Conservation (phyloP, 2,113 vertebrate species). For the Leucopsar rothschildi region DNA sequence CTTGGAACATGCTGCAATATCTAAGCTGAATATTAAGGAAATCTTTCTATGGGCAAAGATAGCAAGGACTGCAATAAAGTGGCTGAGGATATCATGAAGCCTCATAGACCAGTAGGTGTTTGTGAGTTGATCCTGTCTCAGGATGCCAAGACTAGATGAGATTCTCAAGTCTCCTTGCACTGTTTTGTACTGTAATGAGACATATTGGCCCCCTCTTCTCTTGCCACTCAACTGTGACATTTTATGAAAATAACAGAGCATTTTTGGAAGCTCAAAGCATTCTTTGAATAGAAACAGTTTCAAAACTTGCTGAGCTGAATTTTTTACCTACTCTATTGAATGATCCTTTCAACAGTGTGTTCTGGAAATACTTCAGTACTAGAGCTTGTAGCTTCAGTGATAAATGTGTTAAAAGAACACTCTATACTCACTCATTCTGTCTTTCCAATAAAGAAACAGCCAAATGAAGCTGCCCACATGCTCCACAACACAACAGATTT, state of each 20-base stretch:
- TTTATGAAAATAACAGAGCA: background rate
- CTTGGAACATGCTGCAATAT: background rate
- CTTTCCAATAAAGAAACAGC: background rate
- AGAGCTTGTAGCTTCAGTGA: background rate
- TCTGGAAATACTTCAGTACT: background rate
- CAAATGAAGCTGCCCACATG: background rate
- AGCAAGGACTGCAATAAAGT: background rate
- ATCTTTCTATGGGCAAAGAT: background rate
- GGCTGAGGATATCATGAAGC: background rate
- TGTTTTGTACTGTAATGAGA: background rate
- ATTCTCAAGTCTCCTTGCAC: background rate
- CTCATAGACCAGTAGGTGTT: background rate
- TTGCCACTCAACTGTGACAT: background rate
- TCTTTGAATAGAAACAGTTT: constrained; percentile 22
- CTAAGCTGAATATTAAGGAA: background rate
- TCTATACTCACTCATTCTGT: background rate
- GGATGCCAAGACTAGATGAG: background rate
- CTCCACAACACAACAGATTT: background rate
- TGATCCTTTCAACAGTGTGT: background rate
- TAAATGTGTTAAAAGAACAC: background rate
- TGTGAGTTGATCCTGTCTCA: background rate
- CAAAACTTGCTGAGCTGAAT: background rate
- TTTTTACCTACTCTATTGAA: background rate
- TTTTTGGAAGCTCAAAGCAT: constrained; percentile 21
- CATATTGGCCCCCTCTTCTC: background rate